Evolutionary conservation across 1,140 invertebrate genomes (phyloP).

Genomic region (Dreissena rostriformis): DNA sequence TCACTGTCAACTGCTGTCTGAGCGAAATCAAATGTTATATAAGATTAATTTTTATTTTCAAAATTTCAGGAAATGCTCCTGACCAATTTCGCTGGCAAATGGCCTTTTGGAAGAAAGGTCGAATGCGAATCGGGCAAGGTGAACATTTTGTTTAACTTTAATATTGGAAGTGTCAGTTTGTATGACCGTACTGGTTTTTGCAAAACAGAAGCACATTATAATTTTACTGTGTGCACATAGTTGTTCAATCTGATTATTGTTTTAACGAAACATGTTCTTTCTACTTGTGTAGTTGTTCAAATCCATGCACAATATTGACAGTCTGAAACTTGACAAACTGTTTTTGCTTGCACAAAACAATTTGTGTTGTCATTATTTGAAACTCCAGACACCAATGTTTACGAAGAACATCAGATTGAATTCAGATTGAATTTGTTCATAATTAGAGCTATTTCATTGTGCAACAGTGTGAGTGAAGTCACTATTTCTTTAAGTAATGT

Average conservation of each 20-base stretch:
- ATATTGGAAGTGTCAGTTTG: background rate
- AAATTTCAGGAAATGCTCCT: constrained; percentile 66
- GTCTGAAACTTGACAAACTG: no score
- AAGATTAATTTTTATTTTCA: background rate
- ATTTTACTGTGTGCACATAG: background rate
- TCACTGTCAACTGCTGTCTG: background rate
- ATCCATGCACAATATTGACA: no score
- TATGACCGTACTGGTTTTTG: background rate
- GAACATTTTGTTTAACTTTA: constrained; percentile 31
- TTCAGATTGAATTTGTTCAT: no score
- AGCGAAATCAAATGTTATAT: background rate
- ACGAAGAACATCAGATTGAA: no score
- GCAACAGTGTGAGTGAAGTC: no score
- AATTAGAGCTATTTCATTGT: no score
- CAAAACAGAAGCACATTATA: background rate
- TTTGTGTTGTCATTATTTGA: no score
- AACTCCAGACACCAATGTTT: no score
- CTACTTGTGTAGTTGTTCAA: no score
- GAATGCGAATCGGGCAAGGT: constrained; percentile 72
- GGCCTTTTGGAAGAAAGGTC: constrained; percentile 70
- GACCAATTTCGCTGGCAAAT: constrained; percentile 73
- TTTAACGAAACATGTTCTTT: background rate
- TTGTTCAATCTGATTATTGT: background rate
- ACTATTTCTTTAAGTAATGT: background rate
- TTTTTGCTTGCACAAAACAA: no score